These are phyloP conservation scores for Rhagoletis pomonella DNA, from an alignment of 1,140 invertebrate genomes.

Conservation along the genomic window DNA sequence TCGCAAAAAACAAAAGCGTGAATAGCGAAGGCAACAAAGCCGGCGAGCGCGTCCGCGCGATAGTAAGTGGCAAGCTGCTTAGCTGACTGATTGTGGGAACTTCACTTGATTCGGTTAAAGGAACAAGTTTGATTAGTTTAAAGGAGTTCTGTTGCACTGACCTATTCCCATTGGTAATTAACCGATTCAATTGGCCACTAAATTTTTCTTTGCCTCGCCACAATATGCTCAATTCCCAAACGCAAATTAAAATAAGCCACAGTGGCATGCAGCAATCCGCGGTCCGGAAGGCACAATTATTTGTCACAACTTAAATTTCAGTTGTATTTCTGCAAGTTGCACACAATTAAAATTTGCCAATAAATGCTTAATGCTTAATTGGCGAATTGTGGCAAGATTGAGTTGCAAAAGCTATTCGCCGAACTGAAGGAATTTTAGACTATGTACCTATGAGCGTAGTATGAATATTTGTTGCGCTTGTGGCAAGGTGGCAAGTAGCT, in stretches of 20 bases:
- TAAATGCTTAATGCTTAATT: neutral
- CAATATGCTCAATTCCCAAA: neutral
- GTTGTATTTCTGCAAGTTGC: neutral
- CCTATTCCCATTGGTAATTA: too few species aligned
- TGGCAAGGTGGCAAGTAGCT: neutral
- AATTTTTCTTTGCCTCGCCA: slow-evolving; percentile 19
- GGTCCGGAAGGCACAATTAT: neutral
- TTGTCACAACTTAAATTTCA: neutral
- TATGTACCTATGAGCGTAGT: too few species aligned
- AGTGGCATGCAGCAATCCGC: neutral
- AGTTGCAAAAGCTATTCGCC: neutral
- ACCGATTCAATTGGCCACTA: slow-evolving; percentile 39
- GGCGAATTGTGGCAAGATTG: slow-evolving; percentile 25
- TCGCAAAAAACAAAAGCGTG: neutral
- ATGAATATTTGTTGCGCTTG: too few species aligned
- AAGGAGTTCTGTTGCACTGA: too few species aligned
- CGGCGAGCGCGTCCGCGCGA: neutral
- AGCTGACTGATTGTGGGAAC: slow-evolving; percentile 34
- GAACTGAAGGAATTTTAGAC: too few species aligned
- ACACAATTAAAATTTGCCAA: neutral
- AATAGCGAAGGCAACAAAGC: neutral
- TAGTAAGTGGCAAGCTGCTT: neutral
- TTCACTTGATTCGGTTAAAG: neutral
- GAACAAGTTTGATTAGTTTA: too few species aligned
- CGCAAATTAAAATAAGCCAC: slow-evolving; percentile 41